These are phyloP conservation scores for Brachionus paranguensis DNA, from an alignment of 1,140 invertebrate genomes.

Conservation along the genomic window DNA sequence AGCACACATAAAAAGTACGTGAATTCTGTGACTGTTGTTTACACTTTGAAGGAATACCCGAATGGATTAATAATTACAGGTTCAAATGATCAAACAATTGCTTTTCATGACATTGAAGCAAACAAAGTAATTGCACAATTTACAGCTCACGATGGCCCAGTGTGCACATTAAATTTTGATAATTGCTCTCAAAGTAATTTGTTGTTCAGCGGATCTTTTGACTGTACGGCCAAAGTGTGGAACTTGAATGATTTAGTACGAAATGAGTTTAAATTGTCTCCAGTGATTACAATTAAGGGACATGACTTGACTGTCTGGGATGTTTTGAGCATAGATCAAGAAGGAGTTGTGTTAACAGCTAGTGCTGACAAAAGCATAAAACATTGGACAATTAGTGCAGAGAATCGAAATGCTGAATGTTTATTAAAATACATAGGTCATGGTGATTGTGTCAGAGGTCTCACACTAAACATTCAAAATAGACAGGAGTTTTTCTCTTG, in stretches of 20 bases:
- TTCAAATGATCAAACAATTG: conserved; percentile 37
- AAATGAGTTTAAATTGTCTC: background rate
- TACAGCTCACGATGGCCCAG: conserved; percentile 22
- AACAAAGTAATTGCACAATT: background rate
- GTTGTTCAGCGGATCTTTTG: conserved; percentile 32
- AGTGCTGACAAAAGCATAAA: conserved; percentile 84
- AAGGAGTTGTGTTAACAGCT: conserved; percentile 47
- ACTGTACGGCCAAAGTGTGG: conserved; percentile 31
- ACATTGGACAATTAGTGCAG: conserved; percentile 63
- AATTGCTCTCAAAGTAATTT: background rate
- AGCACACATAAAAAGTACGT: conserved; percentile 28
- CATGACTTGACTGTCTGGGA: conserved; percentile 27
- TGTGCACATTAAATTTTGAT: background rate
- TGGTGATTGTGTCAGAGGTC: conserved; percentile 78
- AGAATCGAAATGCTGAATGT: conserved; percentile 16
- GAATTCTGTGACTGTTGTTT: conserved; percentile 10
- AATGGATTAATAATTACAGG: conserved; percentile 37
- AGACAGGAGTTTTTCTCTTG: conserved; percentile 73
- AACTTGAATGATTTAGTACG: conserved; percentile 8
- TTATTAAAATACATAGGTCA: conserved; percentile 63
- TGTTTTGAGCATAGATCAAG: background rate
- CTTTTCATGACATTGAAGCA: conserved; percentile 31
- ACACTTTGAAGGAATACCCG: background rate
- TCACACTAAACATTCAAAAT: conserved; percentile 59
- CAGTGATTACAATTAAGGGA: conserved; percentile 10